phyloP scores from a whole-genome alignment of 1,140 invertebrate species.

The Andricus grossulariae region DNA sequence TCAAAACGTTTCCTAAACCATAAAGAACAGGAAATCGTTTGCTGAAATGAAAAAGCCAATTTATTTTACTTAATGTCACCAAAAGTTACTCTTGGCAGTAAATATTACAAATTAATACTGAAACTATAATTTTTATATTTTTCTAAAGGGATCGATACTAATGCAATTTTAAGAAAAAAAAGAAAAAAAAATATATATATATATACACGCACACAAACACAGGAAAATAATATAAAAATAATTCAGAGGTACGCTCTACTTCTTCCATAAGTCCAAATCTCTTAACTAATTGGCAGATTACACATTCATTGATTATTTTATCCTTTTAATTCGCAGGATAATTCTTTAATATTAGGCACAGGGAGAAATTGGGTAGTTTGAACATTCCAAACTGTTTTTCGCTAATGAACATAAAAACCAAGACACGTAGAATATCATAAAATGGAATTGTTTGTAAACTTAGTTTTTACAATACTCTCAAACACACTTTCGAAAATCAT shows the following conservation, averaged over 20 bases:
- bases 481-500: neutral
- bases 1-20: neutral
- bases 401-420: neutral
- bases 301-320: conserved; percentile 35
- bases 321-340: neutral
- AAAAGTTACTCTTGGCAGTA: too few species aligned
- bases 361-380: too few species aligned
- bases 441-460: neutral
- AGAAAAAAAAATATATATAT: neutral
- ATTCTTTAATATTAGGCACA: too few species aligned
- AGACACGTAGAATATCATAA: neutral
- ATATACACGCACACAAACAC: conserved; percentile 7
- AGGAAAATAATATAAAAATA: conserved; percentile 49
- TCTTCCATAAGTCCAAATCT: conserved; percentile 44
- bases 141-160: conserved; percentile 3
- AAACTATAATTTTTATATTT: neutral
- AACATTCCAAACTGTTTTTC: neutral
- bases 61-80: too few species aligned
- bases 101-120: neutral
- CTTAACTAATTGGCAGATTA: conserved; percentile 52
- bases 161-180: neutral
- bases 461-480: neutral
- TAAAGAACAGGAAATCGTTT: neutral
- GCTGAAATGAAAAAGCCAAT: too few species aligned
- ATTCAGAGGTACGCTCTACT: conserved; percentile 46